Percentiles rank a stretch among this genome's conserved stretches.
These are phyloP conservation scores for Acanthiza pusilla DNA, from an alignment of 2,797 vertebrate genomes.

Conservation along the genomic window DNA sequence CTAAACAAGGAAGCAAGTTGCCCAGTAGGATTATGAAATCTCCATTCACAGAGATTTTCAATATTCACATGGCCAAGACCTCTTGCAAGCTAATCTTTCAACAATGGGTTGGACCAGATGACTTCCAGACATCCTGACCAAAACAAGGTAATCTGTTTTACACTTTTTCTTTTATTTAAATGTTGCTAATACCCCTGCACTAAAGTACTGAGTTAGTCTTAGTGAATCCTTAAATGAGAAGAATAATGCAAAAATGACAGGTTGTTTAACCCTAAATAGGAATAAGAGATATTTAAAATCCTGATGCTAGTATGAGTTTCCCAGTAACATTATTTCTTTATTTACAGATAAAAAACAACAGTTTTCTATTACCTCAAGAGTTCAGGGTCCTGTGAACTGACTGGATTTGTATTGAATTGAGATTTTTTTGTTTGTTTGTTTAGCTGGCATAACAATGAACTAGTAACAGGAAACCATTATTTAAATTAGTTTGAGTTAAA, in stretches of 20 bases:
- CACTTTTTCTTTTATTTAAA: background rate
- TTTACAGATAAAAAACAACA: background rate
- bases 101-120: background rate
- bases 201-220: background rate
- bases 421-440: background rate
- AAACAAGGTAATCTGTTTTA: background rate
- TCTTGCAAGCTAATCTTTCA: background rate
- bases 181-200: background rate
- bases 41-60: background rate
- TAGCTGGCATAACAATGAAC: background rate
- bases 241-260: background rate
- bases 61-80: background rate
- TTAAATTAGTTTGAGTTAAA: background rate
- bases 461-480: background rate
- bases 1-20: background rate
- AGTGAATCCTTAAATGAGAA: background rate
- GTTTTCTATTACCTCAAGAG: background rate
- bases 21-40: background rate
- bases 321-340: background rate
- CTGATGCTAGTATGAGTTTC: background rate
- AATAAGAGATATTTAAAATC: background rate
- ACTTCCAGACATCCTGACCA: background rate
- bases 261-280: background rate
- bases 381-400: background rate
- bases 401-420: background rate